Evolutionary conservation across 2,113 vertebrate species (phyloP).

Genomic region (Forbesichthys papilliferus): DNA sequence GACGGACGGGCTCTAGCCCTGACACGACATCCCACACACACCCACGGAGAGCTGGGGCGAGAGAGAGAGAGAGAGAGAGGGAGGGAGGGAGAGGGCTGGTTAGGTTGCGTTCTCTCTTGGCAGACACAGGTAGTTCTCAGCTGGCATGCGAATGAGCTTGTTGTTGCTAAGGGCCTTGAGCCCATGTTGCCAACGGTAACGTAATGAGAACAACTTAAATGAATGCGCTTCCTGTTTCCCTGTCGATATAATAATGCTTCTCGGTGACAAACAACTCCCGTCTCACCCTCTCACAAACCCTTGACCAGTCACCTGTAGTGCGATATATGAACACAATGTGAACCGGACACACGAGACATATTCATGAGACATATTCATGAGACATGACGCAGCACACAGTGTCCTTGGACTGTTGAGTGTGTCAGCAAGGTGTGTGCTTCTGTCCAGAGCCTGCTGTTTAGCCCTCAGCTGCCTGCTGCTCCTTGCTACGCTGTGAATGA

Average conservation of each 20-base stretch:
- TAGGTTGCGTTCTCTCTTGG: conserved; percentile 33
- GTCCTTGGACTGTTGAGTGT: not conserved
- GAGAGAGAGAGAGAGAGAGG: not conserved
- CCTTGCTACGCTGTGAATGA: conserved; percentile 47
- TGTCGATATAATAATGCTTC: conserved; percentile 35
- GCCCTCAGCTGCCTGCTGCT: conserved; percentile 34
- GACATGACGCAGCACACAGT: not conserved
- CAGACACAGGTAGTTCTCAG: conserved; percentile 32
- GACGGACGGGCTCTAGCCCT: conserved; percentile 82
- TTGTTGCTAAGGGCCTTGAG: conserved; percentile 51
- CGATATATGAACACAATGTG: not conserved
- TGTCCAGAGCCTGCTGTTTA: conserved; percentile 4
- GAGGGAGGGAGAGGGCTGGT: conserved; percentile 34
- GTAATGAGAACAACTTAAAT: conserved; percentile 4
- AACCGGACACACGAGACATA: not conserved
- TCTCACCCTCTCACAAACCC: not conserved
- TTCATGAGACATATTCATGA: not conserved
- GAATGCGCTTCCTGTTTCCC: conserved; percentile 34
- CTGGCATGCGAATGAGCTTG: conserved; percentile 54
- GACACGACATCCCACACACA: conserved; percentile 88
- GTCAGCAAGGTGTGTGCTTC: conserved; percentile 10
- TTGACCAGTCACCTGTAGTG: not conserved
- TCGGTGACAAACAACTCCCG: conserved; percentile 6
- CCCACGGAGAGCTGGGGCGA: conserved; percentile 65
- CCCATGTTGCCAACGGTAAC: conserved; percentile 64